phyloP scores from a whole-genome alignment of 2,888 invertebrate genomes.

The Aphelenchoides bicaudatus region DNA sequence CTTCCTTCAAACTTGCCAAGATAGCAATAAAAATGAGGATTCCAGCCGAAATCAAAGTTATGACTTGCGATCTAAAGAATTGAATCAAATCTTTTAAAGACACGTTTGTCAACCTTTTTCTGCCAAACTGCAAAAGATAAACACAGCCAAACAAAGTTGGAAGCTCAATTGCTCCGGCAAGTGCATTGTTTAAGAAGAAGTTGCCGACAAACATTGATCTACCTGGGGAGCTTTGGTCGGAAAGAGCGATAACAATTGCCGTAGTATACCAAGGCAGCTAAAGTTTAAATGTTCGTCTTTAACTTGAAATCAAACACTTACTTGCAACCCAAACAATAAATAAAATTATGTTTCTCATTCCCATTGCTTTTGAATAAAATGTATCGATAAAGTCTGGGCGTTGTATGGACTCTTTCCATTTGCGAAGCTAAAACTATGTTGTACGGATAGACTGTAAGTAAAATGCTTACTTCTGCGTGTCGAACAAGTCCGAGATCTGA shows the following conservation, averaged over 20 bases:
- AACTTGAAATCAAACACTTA: slow-evolving; percentile 28
- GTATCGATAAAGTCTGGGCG: slow-evolving; percentile 51
- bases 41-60: slow-evolving; percentile 52
- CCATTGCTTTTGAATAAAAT: slow-evolving; percentile 45
- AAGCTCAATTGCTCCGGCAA: slow-evolving; percentile 57
- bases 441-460: slow-evolving; percentile 10
- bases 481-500: slow-evolving; percentile 55
- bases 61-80: slow-evolving; percentile 52
- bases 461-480: slow-evolving; percentile 27
- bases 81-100: slow-evolving; percentile 18
- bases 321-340: slow-evolving; percentile 52
- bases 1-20: slow-evolving; percentile 38
- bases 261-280: slow-evolving; percentile 60
- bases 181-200: slow-evolving; percentile 60
- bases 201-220: slow-evolving; percentile 52
- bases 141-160: slow-evolving; percentile 58
- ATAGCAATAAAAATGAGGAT: slow-evolving; percentile 56
- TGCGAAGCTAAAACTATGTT: slow-evolving; percentile 39
- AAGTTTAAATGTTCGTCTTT: neutral
- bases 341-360: slow-evolving; percentile 46
- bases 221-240: slow-evolving; percentile 46
- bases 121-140: slow-evolving; percentile 54
- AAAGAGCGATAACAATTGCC: slow-evolving; percentile 58
- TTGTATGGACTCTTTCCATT: slow-evolving; percentile 53
- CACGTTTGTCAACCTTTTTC: slow-evolving; percentile 40